Percentiles rank a stretch among this genome's conserved stretches.
These are phyloP conservation scores for Gymnobelideus leadbeateri DNA, from an alignment of 2,113 vertebrate species.

Conservation along the genomic window DNA sequence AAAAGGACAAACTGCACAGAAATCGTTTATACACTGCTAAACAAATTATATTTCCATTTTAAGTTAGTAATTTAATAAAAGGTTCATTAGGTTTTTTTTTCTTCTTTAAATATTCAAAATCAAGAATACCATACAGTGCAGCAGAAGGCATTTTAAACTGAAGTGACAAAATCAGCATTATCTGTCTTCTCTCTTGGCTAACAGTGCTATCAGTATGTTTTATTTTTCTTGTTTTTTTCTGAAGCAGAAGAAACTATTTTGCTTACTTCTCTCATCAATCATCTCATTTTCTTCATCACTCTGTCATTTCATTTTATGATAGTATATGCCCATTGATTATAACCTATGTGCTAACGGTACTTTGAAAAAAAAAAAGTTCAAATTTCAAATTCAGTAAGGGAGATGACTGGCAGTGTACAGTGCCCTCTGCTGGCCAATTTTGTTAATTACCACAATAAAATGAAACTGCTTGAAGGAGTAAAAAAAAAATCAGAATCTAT, in stretches of 20 bases:
- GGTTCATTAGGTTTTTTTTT: neutral
- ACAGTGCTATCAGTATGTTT: neutral
- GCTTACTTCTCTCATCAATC: neutral
- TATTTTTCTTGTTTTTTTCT: neutral
- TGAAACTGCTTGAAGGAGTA: neutral
- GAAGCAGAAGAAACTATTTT: neutral
- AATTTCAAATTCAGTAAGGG: neutral
- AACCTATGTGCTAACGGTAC: neutral
- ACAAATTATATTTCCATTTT: neutral
- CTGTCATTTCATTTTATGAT: neutral
- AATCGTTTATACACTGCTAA: neutral
- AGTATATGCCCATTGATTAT: neutral
- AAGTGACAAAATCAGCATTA: neutral
- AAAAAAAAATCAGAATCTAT: neutral
- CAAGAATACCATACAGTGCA: neutral
- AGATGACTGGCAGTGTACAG: neutral
- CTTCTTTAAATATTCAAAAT: neutral
- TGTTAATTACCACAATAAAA: neutral
- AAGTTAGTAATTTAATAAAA: neutral
- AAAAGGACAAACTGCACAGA: neutral
- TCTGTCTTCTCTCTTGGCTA: neutral
- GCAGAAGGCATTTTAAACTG: neutral
- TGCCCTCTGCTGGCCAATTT: neutral
- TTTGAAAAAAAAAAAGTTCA: neutral
- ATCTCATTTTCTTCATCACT: neutral